Evolutionary conservation across 2,797 vertebrate species (phyloP), one percentile per base, ranked within the genome.

Genomic region (Megaceryle alcyon): DNA sequence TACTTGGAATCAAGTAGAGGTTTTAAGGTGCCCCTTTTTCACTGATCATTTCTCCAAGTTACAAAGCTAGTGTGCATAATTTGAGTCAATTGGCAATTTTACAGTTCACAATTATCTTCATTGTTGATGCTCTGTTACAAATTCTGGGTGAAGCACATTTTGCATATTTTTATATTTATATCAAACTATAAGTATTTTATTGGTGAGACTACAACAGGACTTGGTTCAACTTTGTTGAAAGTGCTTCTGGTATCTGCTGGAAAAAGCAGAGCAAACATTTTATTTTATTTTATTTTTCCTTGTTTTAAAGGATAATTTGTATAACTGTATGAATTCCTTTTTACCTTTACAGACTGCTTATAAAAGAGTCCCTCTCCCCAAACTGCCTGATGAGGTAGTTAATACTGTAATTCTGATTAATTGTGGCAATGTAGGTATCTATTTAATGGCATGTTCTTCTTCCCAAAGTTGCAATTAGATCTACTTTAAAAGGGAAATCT

Each of bases 21-120:
- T 94, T 94, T 96, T 71, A 88, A 95, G 84, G 89, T 96, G 83
- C 65, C 48, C 48, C 88, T 96, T 96, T 94, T 81, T 80, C 91
- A 95, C 23, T 16, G 41, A 83, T 92, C 87, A 78, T 95, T 96
- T 97, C 80, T 75, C 80, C 92, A 97, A 94, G 93, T 97, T 97
- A 93, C 90, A 86, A 97, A 95, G 68, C 77, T 54, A 94, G 46
- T 64, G 66, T 86, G 76, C 82, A 48, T 96, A 95, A 97, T 96
- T 96, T 91, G 79, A 95, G 82, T 95, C 90, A 96, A 93, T 97
- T 96, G 97, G 44, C 76, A 95, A 75, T 96, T 97, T 98, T 96
- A 88, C 94, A 71, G 64, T 94, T 96, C 86, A 92, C 90, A 97
- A 94, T 97, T 97, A 91, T 90, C 69, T 97, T 96, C 94, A 71